Percentiles rank a stretch among this genome's conserved stretches.
Evolutionary conservation across 2,888 invertebrate species (phyloP).

Genomic region (Acholoe squamosa): DNA sequence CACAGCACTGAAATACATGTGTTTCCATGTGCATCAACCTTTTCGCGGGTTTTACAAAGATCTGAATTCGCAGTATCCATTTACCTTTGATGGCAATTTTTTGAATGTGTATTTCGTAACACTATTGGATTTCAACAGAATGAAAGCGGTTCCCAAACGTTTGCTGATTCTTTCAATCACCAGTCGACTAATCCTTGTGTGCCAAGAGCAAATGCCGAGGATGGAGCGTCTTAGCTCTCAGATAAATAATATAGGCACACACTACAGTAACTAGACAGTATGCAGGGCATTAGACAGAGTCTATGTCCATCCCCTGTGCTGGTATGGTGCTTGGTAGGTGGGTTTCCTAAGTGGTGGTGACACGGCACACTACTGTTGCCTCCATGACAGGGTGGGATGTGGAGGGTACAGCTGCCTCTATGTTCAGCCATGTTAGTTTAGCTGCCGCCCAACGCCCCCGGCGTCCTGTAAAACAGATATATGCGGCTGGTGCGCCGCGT

Average conservation of each 20-base stretch:
- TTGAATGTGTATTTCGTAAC: not conserved
- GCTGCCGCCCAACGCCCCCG: not conserved
- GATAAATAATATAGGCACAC: not conserved
- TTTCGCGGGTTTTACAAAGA: not conserved
- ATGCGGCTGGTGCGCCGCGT: not conserved
- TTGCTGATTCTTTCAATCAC: not conserved
- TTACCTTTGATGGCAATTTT: conserved; percentile 32
- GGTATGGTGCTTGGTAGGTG: not conserved
- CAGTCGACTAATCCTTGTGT: not conserved
- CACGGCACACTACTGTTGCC: not conserved
- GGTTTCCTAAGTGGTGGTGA: conserved; percentile 9
- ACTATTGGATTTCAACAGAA: not conserved
- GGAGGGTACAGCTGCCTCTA: conserved; percentile 20
- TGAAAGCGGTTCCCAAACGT: not conserved
- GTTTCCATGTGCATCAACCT: not conserved
- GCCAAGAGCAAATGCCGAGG: not conserved
- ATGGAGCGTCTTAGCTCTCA: not conserved
- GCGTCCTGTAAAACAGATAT: not conserved
- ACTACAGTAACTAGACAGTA: not conserved
- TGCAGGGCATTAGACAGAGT: not conserved
- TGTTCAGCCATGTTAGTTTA: conserved; percentile 32
- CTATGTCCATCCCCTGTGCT: too few species aligned
- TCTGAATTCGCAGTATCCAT: not conserved
- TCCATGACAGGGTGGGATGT: not conserved
- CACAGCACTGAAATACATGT: not conserved